Evolutionary conservation across 30 jellyfish, hydroid and myxozoan species (phyloP).

Genomic region (Morbakka virulenta): DNA sequence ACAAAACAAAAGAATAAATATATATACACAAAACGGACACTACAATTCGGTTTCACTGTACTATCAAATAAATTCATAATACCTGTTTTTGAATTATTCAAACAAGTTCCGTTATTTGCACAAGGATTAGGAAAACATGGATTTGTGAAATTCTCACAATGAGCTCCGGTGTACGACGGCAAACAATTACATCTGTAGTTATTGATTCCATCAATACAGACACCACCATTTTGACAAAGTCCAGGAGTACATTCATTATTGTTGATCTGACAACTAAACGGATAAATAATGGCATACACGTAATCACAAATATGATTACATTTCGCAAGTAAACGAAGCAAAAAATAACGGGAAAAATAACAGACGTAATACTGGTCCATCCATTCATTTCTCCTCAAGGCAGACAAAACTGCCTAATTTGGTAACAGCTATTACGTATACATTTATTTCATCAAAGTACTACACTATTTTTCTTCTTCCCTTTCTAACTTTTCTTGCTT

Average conservation of each 20-base stretch:
- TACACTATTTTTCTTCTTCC: too few relatives aligned
- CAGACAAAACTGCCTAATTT: not conserved
- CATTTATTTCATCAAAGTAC: too few relatives aligned
- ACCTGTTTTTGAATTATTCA: too few relatives aligned
- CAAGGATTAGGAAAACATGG: slow-evolving; percentile 43
- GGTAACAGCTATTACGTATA: too few relatives aligned
- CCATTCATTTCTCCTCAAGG: not conserved
- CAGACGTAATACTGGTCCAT: not conserved
- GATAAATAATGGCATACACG: not conserved
- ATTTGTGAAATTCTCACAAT: slow-evolving; percentile 48
- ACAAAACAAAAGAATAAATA: too few relatives aligned
- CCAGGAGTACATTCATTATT: slow-evolving; percentile 46
- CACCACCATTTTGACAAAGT: slow-evolving; percentile 62
- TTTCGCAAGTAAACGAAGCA: not conserved
- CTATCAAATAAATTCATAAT: too few relatives aligned
- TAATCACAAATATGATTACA: not conserved
- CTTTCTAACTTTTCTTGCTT: too few relatives aligned
- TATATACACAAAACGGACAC: too few relatives aligned
- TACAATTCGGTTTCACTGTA: too few relatives aligned
- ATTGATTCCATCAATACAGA: slow-evolving; percentile 44
- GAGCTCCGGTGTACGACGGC: slow-evolving; percentile 52
- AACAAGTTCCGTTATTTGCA: slow-evolving; percentile 46
- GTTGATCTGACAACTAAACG: slow-evolving; percentile 48
- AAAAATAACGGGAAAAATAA: not conserved
- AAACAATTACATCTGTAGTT: slow-evolving; percentile 46